Base-by-base conservation (phyloP, 2,888 invertebrate genomes). In the Rotaria sp. region DNA sequence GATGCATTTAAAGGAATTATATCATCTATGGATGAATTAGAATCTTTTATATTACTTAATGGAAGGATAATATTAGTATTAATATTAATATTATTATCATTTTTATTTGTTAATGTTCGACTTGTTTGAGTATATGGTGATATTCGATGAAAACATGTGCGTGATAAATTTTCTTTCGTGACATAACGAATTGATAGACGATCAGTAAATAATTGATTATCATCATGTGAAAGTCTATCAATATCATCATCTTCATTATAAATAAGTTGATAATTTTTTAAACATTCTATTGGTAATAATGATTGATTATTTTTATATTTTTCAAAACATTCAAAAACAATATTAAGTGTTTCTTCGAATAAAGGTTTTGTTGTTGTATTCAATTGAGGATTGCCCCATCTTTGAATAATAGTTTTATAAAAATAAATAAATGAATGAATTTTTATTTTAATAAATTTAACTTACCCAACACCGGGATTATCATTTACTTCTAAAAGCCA, bases 241-340 rank as follows among this genome's bases (percentile, higher is more conserved):
- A 4, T 4, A 80, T 80, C 80, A n/a, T 80, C 80, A 45, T 80
- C 45, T 26, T 80, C 80, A 45, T 80, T 80, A 45, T 80, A 80
- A 45, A 80, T 80, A 41, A 80, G 45, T 45, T 80, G 26, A 80
- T 80, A 80, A n/a, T 80, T 80, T 80, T 80, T 80, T n/a, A 80
- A 80, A 80, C 80, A 80, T 38, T n/a, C 45, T 1, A 80, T 80
- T 2, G 80, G 80, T 80, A 80, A 80, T 41, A 80, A 45, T 45
- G 80, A 4, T 80, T 45, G 26, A 18, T 45, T 15, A 2, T n/a
- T 80, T 45, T 80, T 80, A 80, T 45, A 24, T 80, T 80, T 80
- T 8, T 80, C 26, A 10, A 80, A 41, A n/a, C 80, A 80, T 80
- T 80, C 80, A 26, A 41, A 80, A 45, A 80, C 80, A 41, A 80